Evolutionary conservation across 2,797 vertebrate genomes (phyloP).

Genomic region (Chloroceryle inda): DNA sequence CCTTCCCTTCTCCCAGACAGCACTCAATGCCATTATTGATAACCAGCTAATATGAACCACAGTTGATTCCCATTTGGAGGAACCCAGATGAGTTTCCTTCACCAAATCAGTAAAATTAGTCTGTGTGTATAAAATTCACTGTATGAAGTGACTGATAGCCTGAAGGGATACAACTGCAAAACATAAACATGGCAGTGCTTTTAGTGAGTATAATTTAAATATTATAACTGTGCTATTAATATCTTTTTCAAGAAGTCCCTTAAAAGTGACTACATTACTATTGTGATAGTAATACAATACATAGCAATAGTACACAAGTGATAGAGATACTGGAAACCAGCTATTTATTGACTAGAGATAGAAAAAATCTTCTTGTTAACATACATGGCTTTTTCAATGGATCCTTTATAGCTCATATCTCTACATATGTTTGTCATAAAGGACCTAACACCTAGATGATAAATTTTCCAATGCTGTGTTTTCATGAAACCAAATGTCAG

Average conservation of each 20-base stretch:
- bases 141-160: slow-evolving; percentile 27
- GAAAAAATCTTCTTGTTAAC: background rate
- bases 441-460: background rate
- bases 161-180: background rate
- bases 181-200: slow-evolving; percentile 1
- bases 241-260: slow-evolving; percentile 23
- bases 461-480: background rate
- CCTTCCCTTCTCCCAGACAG: background rate
- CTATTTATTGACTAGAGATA: background rate
- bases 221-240: background rate
- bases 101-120: background rate
- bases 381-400: background rate
- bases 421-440: background rate
- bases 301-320: background rate
- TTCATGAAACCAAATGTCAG: background rate
- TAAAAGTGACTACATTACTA: background rate
- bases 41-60: slow-evolving; percentile 4
- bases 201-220: slow-evolving; percentile 18
- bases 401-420: background rate
- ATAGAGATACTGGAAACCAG: background rate
- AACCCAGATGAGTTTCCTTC: background rate
- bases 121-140: background rate
- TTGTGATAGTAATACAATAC: background rate
- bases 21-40: background rate
- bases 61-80: background rate